Base-by-base conservation (phyloP, 2,113 vertebrate species). In the Sapayoa aenigma region DNA sequence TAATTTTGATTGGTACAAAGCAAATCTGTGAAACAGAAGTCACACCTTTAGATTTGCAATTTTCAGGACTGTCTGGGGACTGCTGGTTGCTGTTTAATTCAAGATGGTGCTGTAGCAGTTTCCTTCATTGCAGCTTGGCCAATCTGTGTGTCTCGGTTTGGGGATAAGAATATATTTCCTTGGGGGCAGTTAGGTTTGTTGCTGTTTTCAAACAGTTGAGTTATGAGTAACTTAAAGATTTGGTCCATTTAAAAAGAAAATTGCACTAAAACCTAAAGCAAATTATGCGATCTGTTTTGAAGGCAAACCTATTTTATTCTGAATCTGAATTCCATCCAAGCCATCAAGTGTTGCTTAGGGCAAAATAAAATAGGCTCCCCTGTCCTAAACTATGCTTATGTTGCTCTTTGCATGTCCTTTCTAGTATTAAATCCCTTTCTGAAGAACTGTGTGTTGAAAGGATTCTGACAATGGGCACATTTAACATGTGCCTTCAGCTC, bases 191-290 rank as follows among this genome's bases (percentile, higher is more conserved):
- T 93, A 63, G 58, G 62, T 90, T 94, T 87, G 77, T 75, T 93
- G 88, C 80, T 95, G 79, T 96, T 95, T 96, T 92, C 95, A 89
- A 76, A 72, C 88, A 75, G 52, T 94, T 92, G 89, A 95, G 65
- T 95, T 96, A 97, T 56, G 76, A 93, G 72, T 73, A 89, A 89
- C 92, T 94, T 90, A 84, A 97, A 96, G 93, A 94, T 96, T 96
- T 95, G 92, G 88, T 93, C 94, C 78, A 60, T 93, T 97, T 95
- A 78, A 92, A 96, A 96, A 93, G 93, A 95, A 92, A 95, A 95
- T 95, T 81, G 69, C 93, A 50, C 66, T 96, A 97, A 96, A 97
- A 89, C 91, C 95, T 96, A 95, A 96, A 97, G 94, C 93, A 72
- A 94, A 92, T 96, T 92, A 94, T 86, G 85, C 0, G 6, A 94